Base-by-base conservation (phyloP, 2,113 vertebrate species). In the Megaceryle maxima region DNA sequence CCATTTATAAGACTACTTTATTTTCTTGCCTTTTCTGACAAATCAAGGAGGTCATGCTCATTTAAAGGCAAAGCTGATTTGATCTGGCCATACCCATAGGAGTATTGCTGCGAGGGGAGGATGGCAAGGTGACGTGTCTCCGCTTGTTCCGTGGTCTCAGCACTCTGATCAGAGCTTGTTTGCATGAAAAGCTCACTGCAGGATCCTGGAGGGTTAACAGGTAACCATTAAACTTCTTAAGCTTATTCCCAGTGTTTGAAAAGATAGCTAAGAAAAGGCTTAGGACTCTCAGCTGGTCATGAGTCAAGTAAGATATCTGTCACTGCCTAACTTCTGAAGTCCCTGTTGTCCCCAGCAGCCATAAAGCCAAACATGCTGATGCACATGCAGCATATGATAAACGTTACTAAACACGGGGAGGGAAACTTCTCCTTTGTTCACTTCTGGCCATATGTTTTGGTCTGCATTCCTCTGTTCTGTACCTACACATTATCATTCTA, bases 161-260 rank as follows among this genome's bases (percentile, higher is more conserved):
- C 70, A 99, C 99, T 94, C 99, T 98, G 96, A 99, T 99, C 62
- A 99, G 96, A 77, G 99, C 99, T 98, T 99, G 99, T 96, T 99
- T 99, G 97, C 99, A 99, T 78, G 99, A 99, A 94, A 99, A 99
- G 98, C 99, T 99, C 96, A 99, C 99, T 35, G 99, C 97, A 15
- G 99, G 99, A 91, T 99, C 99, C 99, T 99, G 91, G 21, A 97
- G 96, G 66, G 77, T 67, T 72, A 96, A 96, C 6, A 76, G 55
- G 3, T 67, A 57, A 88, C 21, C 28, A 46, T 77, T 35, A 90
- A 29, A 85, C 62, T 88, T 51, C 50, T 60, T 37, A 8, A 64
- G 39, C 37, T 95, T 41, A 66, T 22, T 87, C 22, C 85, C 29
- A 73, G 31, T 26, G 28, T 21, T 69, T 73, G 43, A 51, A 35